Evolutionary conservation across 1,140 invertebrate genomes (phyloP), one percentile per base, ranked within the genome.

Genomic region (Nebria ingens): DNA sequence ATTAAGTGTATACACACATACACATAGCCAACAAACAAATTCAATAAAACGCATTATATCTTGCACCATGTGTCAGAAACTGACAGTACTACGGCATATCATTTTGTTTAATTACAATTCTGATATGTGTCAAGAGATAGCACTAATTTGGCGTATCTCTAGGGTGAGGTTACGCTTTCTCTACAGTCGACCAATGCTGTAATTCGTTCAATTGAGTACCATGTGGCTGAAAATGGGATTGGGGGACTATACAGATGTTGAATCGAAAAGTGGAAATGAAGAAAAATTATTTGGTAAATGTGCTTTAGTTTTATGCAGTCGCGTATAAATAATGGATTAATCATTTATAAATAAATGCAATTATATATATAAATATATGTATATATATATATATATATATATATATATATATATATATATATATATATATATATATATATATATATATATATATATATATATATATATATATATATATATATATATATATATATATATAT

Each of bases 31-130:
- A 12, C 40, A 45, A 45, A 45, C 40, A 45, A 45, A 45, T 45
- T 45, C 40, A 45, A 45, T 45, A 45, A 45, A 45, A 45, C 40
- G 17, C 40, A 45, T 45, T 45, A 45, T 45, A 9, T 45, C 3
- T 6, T 12, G 40, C 9, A 17, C 40, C 40, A 45, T 45, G 40
- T 45, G 40, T 45, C 40, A 45, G 40, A 12, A 17, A 12, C 40
- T 45, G 40, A 17, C 40, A n/a, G 40, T 17, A 17, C 40, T 17
- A 12, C 17, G 40, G 40, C 40, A 45, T 45, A 45, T 45, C 40
- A 45, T 45, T 45, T 45, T 45, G 40, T 45, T 45, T 45, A 45
- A 45, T 45, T 45, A 45, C 40, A 45, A 45, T 45, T 45, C 40
- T 45, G 40, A 45, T 45, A 45, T 45, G 40, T 45, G 40, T 45